Percentiles rank a stretch among this genome's conserved stretches.
Evolutionary conservation across 2,888 invertebrate genomes (phyloP).

Genomic region (Neoaliturus tenellus): DNA sequence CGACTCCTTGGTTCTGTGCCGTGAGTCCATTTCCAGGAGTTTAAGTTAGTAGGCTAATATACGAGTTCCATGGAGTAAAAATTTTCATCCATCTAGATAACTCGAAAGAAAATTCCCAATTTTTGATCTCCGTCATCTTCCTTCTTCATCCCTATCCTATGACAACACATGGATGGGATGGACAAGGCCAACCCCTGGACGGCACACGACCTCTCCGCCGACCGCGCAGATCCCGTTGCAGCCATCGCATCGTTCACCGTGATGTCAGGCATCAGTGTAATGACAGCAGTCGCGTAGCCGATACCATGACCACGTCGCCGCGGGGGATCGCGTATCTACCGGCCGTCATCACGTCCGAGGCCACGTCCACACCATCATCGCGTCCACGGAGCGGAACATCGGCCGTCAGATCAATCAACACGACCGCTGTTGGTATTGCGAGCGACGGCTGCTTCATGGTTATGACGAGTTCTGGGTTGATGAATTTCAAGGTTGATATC

Average conservation of each 20-base stretch:
- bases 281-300: background rate
- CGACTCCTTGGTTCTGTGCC: too few species aligned
- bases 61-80: too few species aligned
- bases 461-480: too few species aligned
- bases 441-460: background rate
- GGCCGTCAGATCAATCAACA: slow-evolving; percentile 1
- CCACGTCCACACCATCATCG: slow-evolving; percentile 20
- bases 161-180: background rate
- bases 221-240: background rate
- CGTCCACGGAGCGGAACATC: slow-evolving; percentile 20
- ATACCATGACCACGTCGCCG: background rate
- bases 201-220: background rate
- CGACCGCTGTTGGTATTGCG: background rate
- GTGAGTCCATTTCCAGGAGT: too few species aligned
- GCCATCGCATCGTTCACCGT: background rate
- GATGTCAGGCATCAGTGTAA: background rate
- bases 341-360: slow-evolving; percentile 13
- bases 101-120: too few species aligned
- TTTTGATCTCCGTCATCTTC: too few species aligned
- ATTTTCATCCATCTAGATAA: too few species aligned
- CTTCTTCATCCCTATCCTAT: too few species aligned
- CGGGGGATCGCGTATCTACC: slow-evolving; percentile 29
- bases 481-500: too few species aligned
- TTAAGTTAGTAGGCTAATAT: too few species aligned
- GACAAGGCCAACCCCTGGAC: background rate